Evolutionary conservation across 2,888 invertebrate species (phyloP).

Genomic region (Hipparchia semele): DNA sequence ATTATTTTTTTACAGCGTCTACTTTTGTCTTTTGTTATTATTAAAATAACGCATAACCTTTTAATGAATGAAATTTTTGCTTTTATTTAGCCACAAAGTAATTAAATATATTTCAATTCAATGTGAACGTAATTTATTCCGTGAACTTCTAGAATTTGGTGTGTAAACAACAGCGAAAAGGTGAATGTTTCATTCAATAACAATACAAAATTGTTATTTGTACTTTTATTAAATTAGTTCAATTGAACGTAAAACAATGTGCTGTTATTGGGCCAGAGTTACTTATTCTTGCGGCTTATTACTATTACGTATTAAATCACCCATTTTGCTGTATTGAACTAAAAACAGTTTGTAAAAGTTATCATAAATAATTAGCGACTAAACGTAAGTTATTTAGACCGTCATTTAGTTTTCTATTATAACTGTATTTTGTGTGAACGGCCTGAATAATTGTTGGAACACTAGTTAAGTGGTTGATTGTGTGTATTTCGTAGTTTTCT

Average conservation of each 20-base stretch:
- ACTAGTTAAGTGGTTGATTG: conserved; percentile 30
- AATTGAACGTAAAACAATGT: conserved; percentile 65
- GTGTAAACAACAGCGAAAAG: conserved; percentile 52
- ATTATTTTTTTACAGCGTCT: conserved; percentile 42
- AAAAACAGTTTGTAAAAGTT: conserved; percentile 33
- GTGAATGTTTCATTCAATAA: conserved; percentile 70
- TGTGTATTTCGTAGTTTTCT: conserved; percentile 29
- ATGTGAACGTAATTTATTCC: conserved; percentile 47
- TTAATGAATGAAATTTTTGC: conserved; percentile 63
- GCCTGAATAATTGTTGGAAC: conserved; percentile 35
- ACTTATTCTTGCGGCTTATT: conserved; percentile 66
- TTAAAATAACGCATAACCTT: conserved; percentile 69
- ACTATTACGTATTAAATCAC: conserved; percentile 58
- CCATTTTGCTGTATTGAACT: conserved; percentile 63
- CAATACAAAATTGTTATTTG: conserved; percentile 50
- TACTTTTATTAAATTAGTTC: conserved; percentile 64
- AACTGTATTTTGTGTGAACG: conserved; percentile 40
- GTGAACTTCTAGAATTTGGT: conserved; percentile 42
- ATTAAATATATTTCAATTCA: conserved; percentile 51
- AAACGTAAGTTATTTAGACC: conserved; percentile 24
- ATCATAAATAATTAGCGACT: conserved; percentile 45
- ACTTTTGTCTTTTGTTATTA: conserved; percentile 65
- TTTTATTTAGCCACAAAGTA: conserved; percentile 63
- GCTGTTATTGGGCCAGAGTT: conserved; percentile 65
- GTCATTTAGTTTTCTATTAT: conserved; percentile 28